Percentiles rank a stretch among this genome's conserved stretches.
These are phyloP conservation scores for Brachionichthys hirsutus DNA, from an alignment of 2,113 vertebrate species.

Conservation along the genomic window DNA sequence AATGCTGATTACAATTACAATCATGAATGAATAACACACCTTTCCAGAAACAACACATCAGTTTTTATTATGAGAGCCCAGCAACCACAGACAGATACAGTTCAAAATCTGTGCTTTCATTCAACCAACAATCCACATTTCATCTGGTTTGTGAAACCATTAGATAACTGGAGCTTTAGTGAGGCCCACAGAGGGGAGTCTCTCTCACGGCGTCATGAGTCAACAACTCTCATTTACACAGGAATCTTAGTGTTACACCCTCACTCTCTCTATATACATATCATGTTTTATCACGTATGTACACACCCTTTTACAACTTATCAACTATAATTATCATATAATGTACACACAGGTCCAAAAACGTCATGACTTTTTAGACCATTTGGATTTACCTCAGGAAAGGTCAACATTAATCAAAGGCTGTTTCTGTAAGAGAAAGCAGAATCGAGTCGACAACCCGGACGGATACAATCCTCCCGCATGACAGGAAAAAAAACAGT, in stretches of 20 bases:
- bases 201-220: not conserved
- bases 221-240: slow-evolving; percentile 7
- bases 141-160: not conserved
- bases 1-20: no score
- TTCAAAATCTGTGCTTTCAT: slow-evolving; percentile 5
- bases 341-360: slow-evolving; percentile 37
- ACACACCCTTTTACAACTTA: slow-evolving; percentile 36
- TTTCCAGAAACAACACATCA: not conserved
- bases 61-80: not conserved
- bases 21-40: not conserved
- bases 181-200: slow-evolving; percentile 4
- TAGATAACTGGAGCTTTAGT: not conserved
- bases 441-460: slow-evolving; percentile 1
- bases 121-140: not conserved
- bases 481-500: slow-evolving; percentile 18
- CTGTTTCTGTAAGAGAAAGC: not conserved
- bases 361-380: slow-evolving; percentile 4
- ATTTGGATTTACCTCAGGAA: slow-evolving; percentile 4
- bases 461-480: not conserved
- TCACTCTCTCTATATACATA: slow-evolving; percentile 1
- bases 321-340: slow-evolving; percentile 27
- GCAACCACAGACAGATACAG: not conserved
- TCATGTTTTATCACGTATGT: slow-evolving; percentile 27
- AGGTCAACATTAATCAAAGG: not conserved
- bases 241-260: slow-evolving; percentile 10